Evolutionary conservation across 2,113 vertebrate genomes (phyloP).

Genomic region (Oryzias melastigma): DNA sequence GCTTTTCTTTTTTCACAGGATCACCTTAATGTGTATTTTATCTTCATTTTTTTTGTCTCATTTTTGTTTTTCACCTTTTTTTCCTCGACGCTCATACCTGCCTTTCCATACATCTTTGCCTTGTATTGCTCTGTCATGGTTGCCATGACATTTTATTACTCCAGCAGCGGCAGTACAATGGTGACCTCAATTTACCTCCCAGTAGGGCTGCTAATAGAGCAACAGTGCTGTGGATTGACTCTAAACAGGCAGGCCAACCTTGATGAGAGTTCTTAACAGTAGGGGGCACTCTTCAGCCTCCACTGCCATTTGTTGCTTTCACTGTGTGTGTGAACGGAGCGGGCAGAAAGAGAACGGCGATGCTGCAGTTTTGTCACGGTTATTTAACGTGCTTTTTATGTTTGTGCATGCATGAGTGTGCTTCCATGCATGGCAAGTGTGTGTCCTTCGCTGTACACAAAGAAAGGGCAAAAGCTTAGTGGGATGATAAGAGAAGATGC

Average conservation of each 20-base stretch:
- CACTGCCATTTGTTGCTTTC: slow-evolving; percentile 51
- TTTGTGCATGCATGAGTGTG: slow-evolving; percentile 32
- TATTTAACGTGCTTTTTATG: slow-evolving; percentile 23
- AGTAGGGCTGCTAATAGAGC: slow-evolving; percentile 61
- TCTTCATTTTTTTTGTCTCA: slow-evolving; percentile 12
- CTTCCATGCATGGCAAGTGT: slow-evolving; percentile 48
- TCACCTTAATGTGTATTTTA: slow-evolving; percentile 11
- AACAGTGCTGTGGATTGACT: slow-evolving; percentile 30
- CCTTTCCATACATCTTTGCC: slow-evolving; percentile 15
- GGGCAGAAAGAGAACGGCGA: slow-evolving; percentile 35
- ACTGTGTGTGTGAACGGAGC: slow-evolving; percentile 26
- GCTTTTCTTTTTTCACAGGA: slow-evolving; percentile 15
- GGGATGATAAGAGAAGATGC: slow-evolving; percentile 42
- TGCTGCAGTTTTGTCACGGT: slow-evolving; percentile 40
- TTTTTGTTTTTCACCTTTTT: slow-evolving; percentile 17
- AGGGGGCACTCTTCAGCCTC: slow-evolving; percentile 75
- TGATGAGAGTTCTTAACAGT: slow-evolving; percentile 36
- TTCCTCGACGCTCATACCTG: slow-evolving; percentile 22
- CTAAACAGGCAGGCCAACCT: slow-evolving; percentile 43
- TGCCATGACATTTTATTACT: slow-evolving; percentile 59
- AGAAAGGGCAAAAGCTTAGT: slow-evolving; percentile 64
- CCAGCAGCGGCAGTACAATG: slow-evolving; percentile 40
- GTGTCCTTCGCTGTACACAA: slow-evolving; percentile 69
- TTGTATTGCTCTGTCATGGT: slow-evolving; percentile 19
- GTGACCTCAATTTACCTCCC: slow-evolving; percentile 49